A percentile compares a stretch with the other conserved stretches of the same genome.
Conservation (phyloP, 2,888 invertebrate genomes). For the Spisula subtruncata region DNA sequence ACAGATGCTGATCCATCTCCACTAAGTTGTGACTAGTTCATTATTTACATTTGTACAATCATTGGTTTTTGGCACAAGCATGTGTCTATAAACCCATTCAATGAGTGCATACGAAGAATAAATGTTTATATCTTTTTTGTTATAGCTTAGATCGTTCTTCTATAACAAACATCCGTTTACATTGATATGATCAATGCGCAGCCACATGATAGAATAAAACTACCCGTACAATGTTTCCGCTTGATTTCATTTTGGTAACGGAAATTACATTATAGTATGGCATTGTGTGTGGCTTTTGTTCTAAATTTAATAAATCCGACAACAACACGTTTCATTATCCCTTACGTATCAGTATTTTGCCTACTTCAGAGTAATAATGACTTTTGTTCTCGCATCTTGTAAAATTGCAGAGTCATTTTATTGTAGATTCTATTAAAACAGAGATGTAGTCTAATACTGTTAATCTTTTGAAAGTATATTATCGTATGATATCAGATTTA, state of each 20-base stretch:
- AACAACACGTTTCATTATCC: neutral
- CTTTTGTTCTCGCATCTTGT: neutral
- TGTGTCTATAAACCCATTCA: neutral
- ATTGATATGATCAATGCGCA: neutral
- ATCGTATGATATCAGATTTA: too few relatives aligned
- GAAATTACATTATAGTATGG: neutral
- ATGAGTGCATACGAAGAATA: constrained; percentile 6
- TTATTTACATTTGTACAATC: neutral
- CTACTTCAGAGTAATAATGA: neutral
- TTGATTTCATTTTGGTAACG: neutral
- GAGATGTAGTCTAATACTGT: too few relatives aligned
- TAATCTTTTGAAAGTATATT: too few relatives aligned
- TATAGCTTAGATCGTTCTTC: neutral
- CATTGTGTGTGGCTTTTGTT: neutral
- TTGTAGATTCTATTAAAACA: too few relatives aligned
- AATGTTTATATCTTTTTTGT: neutral
- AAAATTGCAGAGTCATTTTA: too few relatives aligned
- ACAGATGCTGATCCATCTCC: too few relatives aligned
- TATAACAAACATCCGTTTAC: neutral
- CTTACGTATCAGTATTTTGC: neutral
- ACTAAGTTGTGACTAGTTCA: too few relatives aligned
- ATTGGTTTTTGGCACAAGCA: neutral
- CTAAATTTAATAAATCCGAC: too few relatives aligned
- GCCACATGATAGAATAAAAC: neutral
- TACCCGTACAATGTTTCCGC: neutral